phyloP scores from a whole-genome alignment of 53 echinoderm and acorn worm genomes.

The Hippasteria phrygiana region DNA sequence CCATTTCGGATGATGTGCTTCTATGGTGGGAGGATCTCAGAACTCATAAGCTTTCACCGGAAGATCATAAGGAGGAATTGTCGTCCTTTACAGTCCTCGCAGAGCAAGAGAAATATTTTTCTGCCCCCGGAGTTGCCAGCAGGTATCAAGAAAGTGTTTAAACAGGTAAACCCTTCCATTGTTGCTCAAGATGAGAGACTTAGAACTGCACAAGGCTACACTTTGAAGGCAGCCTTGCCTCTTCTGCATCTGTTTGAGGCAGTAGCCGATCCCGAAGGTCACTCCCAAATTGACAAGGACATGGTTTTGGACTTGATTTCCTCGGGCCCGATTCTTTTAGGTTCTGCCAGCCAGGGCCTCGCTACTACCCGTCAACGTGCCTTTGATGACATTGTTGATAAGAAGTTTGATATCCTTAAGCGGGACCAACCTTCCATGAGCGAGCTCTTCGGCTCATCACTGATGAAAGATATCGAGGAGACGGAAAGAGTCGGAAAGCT shows the following conservation, averaged over 20 bases:
- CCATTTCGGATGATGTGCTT: neutral
- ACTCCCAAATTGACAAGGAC: neutral
- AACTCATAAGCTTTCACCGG: conserved; percentile 7
- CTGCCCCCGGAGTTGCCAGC: conserved; percentile 16
- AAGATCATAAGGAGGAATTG: conserved; percentile 17
- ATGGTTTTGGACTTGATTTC: neutral
- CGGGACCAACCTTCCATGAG: neutral
- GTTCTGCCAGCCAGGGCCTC: neutral
- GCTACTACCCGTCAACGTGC: neutral
- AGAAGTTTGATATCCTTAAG: neutral
- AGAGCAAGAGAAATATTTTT: conserved; percentile 21
- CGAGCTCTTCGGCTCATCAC: neutral
- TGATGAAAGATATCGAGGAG: neutral
- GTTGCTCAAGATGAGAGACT: neutral
- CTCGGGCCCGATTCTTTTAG: neutral
- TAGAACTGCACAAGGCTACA: conserved; percentile 3
- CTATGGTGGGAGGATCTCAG: conserved; percentile 26
- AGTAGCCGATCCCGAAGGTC: neutral
- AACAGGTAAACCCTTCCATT: neutral
- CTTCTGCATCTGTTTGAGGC: neutral
- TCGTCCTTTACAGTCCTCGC: neutral
- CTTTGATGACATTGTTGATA: conserved; percentile 23
- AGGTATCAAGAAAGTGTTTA: conserved; percentile 1
- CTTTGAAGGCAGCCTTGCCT: neutral
- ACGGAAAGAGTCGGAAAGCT: neutral